These are phyloP conservation scores for Heliangelus exortis DNA, from an alignment of 2,797 vertebrate species.

Conservation along the genomic window DNA sequence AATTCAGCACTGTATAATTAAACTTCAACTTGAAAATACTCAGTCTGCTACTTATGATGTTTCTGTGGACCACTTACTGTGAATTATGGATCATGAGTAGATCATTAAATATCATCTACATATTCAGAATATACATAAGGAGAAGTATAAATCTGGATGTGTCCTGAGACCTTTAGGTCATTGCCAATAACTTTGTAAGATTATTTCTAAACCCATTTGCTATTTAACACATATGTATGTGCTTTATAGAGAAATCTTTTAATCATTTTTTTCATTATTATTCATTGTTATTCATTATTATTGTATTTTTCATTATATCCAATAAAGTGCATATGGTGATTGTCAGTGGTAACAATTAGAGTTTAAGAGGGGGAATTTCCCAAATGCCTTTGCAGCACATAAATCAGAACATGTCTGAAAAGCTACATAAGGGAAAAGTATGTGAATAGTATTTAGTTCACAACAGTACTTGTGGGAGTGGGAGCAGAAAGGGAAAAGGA, in stretches of 20 bases:
- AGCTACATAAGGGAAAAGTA: background rate
- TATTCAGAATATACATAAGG: background rate
- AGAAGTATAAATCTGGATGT: background rate
- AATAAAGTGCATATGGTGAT: background rate
- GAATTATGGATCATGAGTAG: background rate
- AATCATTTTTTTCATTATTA: background rate
- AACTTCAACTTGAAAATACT: constrained; percentile 20
- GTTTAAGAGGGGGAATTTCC: background rate
- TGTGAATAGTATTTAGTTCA: background rate
- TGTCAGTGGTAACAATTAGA: background rate
- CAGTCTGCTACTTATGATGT: background rate
- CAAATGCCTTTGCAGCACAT: background rate
- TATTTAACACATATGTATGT: background rate
- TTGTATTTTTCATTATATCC: background rate
- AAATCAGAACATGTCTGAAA: background rate
- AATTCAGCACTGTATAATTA: constrained; percentile 18
- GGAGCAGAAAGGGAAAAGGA: background rate
- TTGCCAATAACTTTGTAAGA: background rate
- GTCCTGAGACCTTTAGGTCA: background rate
- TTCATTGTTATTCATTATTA: background rate
- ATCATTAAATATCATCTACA: constrained; percentile 2
- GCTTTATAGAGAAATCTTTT: background rate
- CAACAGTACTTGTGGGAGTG: too few relatives aligned
- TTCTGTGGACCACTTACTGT: background rate
- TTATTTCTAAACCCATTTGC: background rate